Conservation (phyloP, 1,140 invertebrate genomes). For the Panonychus citri region DNA sequence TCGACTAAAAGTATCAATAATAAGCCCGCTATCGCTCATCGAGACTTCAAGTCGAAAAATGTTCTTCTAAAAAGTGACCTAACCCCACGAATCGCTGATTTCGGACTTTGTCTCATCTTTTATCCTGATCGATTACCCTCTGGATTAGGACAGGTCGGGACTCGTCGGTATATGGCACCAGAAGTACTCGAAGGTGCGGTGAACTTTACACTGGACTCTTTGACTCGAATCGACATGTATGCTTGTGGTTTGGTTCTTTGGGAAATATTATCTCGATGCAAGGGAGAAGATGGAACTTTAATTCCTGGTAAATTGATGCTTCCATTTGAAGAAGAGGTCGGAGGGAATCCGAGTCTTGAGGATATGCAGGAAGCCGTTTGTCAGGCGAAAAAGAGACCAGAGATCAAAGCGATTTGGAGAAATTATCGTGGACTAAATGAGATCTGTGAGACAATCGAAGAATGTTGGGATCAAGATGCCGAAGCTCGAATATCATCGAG, state of each 20-base stretch:
- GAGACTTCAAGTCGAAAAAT: slow-evolving; percentile 96
- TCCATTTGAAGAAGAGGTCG: slow-evolving; percentile 85
- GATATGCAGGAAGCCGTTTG: slow-evolving; percentile 93
- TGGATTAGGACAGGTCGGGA: slow-evolving; percentile 76
- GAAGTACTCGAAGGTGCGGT: slow-evolving; percentile 85
- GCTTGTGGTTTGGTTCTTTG: slow-evolving; percentile 73
- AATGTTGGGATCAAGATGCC: slow-evolving; percentile 95
- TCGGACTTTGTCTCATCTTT: slow-evolving; percentile 83
- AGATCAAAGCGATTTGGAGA: slow-evolving; percentile 54
- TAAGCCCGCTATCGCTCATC: slow-evolving; percentile 41
- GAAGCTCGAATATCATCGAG: slow-evolving; percentile 80
- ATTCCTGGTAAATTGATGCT: slow-evolving; percentile 78
- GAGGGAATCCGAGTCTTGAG: slow-evolving; percentile 77
- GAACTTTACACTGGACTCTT: slow-evolving; percentile 83
- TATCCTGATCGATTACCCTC: slow-evolving; percentile 48
- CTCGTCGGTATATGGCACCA: slow-evolving; percentile 87
- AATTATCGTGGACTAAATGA: slow-evolving; percentile 33
- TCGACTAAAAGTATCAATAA: slow-evolving; percentile 15
- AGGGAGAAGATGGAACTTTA: neutral
- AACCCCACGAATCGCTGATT: slow-evolving; percentile 89
- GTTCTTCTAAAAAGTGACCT: slow-evolving; percentile 76
- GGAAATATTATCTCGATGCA: slow-evolving; percentile 59
- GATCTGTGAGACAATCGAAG: slow-evolving; percentile 60
- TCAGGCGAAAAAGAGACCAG: slow-evolving; percentile 63
- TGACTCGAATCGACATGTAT: slow-evolving; percentile 92